A percentile compares a stretch with the other conserved stretches of the same genome.
Evolutionary conservation across 2,797 vertebrate species (phyloP).

Genomic region (Centropyge bicolor): DNA sequence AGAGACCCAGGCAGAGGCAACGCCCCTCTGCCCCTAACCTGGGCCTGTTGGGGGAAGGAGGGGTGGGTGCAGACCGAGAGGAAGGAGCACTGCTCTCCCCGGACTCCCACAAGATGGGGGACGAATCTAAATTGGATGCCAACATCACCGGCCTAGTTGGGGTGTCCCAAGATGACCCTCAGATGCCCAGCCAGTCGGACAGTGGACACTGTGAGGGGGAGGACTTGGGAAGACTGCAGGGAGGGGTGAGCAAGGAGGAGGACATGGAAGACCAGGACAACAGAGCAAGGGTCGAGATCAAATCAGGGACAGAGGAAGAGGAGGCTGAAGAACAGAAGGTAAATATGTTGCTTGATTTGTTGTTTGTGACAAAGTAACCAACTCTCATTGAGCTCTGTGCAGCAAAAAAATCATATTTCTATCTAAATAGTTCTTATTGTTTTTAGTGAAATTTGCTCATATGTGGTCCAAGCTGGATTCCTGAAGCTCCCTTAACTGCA

Average conservation of each 20-base stretch:
- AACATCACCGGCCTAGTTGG: constrained; percentile 56
- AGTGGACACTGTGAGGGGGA: constrained; percentile 86
- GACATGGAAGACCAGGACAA: constrained; percentile 75
- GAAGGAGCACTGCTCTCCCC: constrained; percentile 90
- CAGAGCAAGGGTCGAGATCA: constrained; percentile 74
- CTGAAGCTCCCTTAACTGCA: too few species aligned
- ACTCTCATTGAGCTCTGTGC: neutral
- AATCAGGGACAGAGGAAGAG: constrained; percentile 77
- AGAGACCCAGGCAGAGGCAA: constrained; percentile 90
- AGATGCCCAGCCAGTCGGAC: constrained; percentile 97
- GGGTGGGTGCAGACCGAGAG: constrained; percentile 78
- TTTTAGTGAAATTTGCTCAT: too few species aligned
- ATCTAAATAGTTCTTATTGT: neutral
- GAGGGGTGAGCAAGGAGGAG: constrained; percentile 82
- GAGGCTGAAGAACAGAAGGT: constrained; percentile 87
- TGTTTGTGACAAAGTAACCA: neutral
- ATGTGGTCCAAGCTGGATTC: too few species aligned
- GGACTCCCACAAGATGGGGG: constrained; percentile 90
- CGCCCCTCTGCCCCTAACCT: constrained; percentile 86
- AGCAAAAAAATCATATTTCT: neutral
- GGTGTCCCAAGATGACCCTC: constrained; percentile 91
- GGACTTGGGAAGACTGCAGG: constrained; percentile 73
- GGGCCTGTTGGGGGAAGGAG: constrained; percentile 82
- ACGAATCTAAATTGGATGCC: constrained; percentile 79
- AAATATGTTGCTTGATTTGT: constrained; percentile 7